Evolutionary conservation across 2,113 vertebrate genomes (phyloP), one percentile per base, ranked within the genome.

Genomic region (Lycocorax pyrrhopterus): DNA sequence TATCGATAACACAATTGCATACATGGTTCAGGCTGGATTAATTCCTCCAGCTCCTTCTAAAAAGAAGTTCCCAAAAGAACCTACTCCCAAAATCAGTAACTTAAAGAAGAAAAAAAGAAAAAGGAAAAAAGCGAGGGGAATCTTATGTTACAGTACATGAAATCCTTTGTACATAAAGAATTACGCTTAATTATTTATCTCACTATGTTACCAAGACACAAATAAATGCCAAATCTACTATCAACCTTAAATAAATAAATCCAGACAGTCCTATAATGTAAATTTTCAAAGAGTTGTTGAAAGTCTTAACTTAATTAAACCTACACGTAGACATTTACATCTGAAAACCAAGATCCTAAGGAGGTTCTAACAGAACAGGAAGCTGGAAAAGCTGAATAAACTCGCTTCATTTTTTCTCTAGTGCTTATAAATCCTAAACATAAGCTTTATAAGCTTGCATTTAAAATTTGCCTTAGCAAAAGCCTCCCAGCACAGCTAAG

Each of bases 171-270:
- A 44, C 11, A 51, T 32, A 49, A 74, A 71, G 7, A 41, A 76
- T 33, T 60, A 27, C 13, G 67, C n/a, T 74, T 60, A 74, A 66
- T 87, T 89, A 80, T 77, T 85, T 92, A 94, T 73, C 63, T 72
- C 17, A 13, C 43, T 47, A 14, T 29, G 33, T 79, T 74, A 81
- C 49, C 59, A 55, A 79, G 41, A 67, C 18, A 44, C 30, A 77
- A 79, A 67, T n/a, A 76, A 92, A 82, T 23, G 37, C 35, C 63
- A 88, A 76, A 69, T 63, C 58, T 49, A 43, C 16, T 26, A 44
- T n/a, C 55, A 80, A 30, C 55, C 43, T 84, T 49, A 76, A 85
- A 64, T 72, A 59, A 80, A 66, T n/a, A 75, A 82, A 78, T 27
- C 25, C 32, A 85, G 32, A 66, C 35, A 59, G 27, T 59, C 30